Base-by-base conservation (phyloP, 92 coral and sea anemone species). In the Paramuricea clavata region DNA sequence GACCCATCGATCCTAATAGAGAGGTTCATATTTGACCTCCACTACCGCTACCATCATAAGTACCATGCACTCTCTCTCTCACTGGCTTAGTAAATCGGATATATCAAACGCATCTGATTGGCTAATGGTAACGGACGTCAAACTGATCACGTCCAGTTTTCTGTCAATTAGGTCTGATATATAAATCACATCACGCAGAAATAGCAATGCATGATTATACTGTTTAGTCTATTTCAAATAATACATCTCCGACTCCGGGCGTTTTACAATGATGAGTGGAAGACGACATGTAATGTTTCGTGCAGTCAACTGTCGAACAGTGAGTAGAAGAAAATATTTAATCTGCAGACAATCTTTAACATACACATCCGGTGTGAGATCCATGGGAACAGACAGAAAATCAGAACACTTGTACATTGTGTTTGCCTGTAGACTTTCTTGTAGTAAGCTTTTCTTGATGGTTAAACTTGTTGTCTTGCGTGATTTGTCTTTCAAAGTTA, bases 211-310 rank as follows among this genome's bases (percentile, higher is more conserved):
- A 12, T 47, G 6, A 47, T 47, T 36, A 36, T 47, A 47, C 1
- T 47, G 13, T 15, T 5, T 47, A 47, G 13, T 15, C 15, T 9
- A 54, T 17, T 21, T 21, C 1, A 54, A 54, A 3, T 54, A 2
- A 4, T 5, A 3, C 26, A 17, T 54, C 19, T 54, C 62, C 3
- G 19, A 19, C 11, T 54, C 62, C 17, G 62, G 25, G 8, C 19
- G 17, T 54, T 54, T 54, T 21, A 54, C 76, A 70, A 70, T 34
- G 44, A 26, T 43, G 49, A 70, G 76, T 33, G 76, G 76, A 70
- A 70, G 44, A n/a, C 28, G 49, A 19, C 76, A 70, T 15, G 52
- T 10, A 70, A 70, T 70, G 52, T 70, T 43, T 8, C 49, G 42
- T 43, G 49, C 76, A 6, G 49, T 70, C 15, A 30, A 21, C 52